phyloP scores from a whole-genome alignment of 2,797 vertebrate genomes.

The Holocentrus rufus region DNA sequence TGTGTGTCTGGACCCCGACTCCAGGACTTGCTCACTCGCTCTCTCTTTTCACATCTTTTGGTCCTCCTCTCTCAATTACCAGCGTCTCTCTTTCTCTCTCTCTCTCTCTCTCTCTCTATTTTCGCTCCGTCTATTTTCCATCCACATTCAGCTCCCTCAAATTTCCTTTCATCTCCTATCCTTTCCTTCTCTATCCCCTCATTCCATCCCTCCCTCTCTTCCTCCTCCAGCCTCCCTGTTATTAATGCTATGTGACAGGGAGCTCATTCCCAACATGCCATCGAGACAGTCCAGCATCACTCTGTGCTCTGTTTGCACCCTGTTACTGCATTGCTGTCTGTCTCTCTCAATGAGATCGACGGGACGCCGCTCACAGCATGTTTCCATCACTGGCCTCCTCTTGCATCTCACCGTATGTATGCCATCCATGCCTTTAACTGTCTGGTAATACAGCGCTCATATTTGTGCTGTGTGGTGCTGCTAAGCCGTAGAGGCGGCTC shows the following conservation, averaged over 20 bases:
- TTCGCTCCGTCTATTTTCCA: constrained; percentile 41
- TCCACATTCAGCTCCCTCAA: constrained; percentile 33
- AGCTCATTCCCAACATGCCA: constrained; percentile 70
- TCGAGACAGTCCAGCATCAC: constrained; percentile 44
- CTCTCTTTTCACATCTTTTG: not conserved
- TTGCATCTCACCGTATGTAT: constrained; percentile 52
- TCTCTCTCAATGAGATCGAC: constrained; percentile 36
- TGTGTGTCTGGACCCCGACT: constrained; percentile 53
- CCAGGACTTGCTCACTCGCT: constrained; percentile 4
- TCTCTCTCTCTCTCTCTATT: not conserved
- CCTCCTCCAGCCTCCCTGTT: constrained; percentile 39
- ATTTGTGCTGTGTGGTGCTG: constrained; percentile 33
- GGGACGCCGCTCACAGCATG: constrained; percentile 48
- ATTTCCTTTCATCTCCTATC: constrained; percentile 35
- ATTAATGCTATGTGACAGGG: constrained; percentile 65
- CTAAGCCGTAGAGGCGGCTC: constrained; percentile 15
- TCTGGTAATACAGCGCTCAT: constrained; percentile 30
- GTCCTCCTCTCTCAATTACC: not conserved
- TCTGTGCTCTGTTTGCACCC: constrained; percentile 51
- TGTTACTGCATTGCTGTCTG: constrained; percentile 39
- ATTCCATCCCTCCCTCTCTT: constrained; percentile 45
- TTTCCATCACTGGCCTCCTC: constrained; percentile 47
- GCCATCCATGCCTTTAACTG: constrained; percentile 25
- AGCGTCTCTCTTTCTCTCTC: no score
- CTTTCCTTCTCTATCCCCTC: constrained; percentile 32